These are phyloP conservation scores for Dolichotis patagonum DNA, from an alignment of 2,113 vertebrate species.

Conservation along the genomic window DNA sequence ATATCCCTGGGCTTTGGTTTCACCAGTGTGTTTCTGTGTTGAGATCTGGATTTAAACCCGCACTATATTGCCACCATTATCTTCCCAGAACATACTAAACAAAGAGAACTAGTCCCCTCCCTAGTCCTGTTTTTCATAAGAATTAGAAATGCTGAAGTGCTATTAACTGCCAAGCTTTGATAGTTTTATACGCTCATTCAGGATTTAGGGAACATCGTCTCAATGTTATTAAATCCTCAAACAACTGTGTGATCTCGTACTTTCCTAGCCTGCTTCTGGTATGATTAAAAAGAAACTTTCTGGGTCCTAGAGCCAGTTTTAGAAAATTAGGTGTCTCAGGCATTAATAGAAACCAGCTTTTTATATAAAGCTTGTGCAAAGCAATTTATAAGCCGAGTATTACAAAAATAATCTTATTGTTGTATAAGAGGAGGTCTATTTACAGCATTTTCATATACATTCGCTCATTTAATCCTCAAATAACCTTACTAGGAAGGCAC, in stretches of 20 bases:
- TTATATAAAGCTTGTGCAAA: constrained; percentile 21
- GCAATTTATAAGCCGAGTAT: background rate
- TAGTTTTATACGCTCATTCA: constrained; percentile 1
- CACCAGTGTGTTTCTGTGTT: background rate
- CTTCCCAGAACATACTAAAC: background rate
- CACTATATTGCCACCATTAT: background rate
- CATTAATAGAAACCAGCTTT: constrained; percentile 24
- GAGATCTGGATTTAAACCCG: background rate
- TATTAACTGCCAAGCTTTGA: background rate
- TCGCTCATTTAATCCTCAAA: constrained; percentile 18
- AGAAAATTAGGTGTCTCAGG: background rate
- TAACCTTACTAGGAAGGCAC: background rate
- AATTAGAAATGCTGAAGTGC: background rate
- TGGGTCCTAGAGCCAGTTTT: background rate
- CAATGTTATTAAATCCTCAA: background rate
- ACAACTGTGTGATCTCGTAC: background rate
- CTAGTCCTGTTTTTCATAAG: background rate
- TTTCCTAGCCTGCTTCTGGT: background rate
- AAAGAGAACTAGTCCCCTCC: constrained; percentile 6
- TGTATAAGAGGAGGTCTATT: background rate
- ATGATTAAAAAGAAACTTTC: background rate
- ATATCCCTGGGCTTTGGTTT: background rate
- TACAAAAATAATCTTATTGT: constrained; percentile 27
- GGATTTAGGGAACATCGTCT: background rate
- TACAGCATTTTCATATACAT: background rate